Percentiles rank a stretch among this genome's conserved stretches.
Conservation (phyloP, 92 coral and sea anemone species). For the Parazoanthus atlanticus region DNA sequence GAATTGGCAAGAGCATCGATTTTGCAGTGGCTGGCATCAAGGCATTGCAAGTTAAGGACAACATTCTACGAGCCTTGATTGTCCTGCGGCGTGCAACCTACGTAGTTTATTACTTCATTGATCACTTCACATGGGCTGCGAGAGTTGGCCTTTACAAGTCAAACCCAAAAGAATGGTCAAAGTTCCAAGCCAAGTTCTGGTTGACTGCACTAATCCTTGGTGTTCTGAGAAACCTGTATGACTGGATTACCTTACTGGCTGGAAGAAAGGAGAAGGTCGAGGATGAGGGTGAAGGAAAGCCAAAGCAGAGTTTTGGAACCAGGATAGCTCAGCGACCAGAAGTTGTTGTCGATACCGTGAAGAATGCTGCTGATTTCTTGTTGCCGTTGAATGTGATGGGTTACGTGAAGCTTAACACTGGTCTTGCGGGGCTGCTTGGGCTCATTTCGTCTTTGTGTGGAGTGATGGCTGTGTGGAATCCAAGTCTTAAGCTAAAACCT, state of each 20-base stretch:
- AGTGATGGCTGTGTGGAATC: slow-evolving; percentile 83
- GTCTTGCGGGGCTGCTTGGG: slow-evolving; percentile 88
- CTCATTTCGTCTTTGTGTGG: slow-evolving; percentile 91
- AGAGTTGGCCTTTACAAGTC: slow-evolving; percentile 95
- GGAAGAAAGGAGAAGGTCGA: slow-evolving; percentile 76
- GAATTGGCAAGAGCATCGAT: slow-evolving; percentile 94
- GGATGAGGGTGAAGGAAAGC: slow-evolving; percentile 62
- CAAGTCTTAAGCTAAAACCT: slow-evolving; percentile 85
- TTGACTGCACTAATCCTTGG: slow-evolving; percentile 80
- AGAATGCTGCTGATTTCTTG: slow-evolving; percentile 92
- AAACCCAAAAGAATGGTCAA: slow-evolving; percentile 93
- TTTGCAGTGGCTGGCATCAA: slow-evolving; percentile 80
- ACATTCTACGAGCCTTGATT: slow-evolving; percentile 69
- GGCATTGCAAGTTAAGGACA: slow-evolving; percentile 80
- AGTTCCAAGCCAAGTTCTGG: slow-evolving; percentile 95
- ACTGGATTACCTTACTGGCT: slow-evolving; percentile 62
- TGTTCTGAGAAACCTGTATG: slow-evolving; percentile 86
- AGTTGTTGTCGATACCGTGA: slow-evolving; percentile 86
- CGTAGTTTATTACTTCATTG: slow-evolving; percentile 83
- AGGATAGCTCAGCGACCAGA: slow-evolving; percentile 85
- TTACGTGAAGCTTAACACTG: slow-evolving; percentile 79
- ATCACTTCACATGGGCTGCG: slow-evolving; percentile 94
- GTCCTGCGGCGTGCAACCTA: slow-evolving; percentile 86
- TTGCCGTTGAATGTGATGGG: slow-evolving; percentile 96
- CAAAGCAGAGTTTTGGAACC: slow-evolving; percentile 46